These are phyloP conservation scores for Drosophila buzzatii DNA, from an alignment of 2,888 invertebrate species.

Conservation along the genomic window DNA sequence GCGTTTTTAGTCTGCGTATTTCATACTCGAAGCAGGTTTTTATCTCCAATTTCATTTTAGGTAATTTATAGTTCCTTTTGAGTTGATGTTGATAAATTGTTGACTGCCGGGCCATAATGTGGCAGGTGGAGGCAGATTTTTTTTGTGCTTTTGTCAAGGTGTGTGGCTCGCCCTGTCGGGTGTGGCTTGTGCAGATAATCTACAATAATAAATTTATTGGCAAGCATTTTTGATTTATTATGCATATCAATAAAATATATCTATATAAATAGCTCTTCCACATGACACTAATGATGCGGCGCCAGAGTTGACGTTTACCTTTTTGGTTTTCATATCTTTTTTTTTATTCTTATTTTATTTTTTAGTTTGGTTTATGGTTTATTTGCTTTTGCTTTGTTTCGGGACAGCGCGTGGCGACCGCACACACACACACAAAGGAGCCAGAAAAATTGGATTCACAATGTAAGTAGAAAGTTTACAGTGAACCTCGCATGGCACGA, in stretches of 20 bases:
- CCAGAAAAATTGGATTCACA: slow-evolving; percentile 13
- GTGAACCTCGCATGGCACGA: slow-evolving; percentile 6
- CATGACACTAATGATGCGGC: slow-evolving; percentile 73
- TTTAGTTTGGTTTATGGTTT: slow-evolving; percentile 16
- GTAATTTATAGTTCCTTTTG: slow-evolving; percentile 62
- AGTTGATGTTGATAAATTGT: slow-evolving; percentile 73
- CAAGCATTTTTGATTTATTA: slow-evolving; percentile 75
- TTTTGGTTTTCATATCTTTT: slow-evolving; percentile 19
- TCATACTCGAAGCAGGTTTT: slow-evolving; percentile 19
- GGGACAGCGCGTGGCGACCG: slow-evolving; percentile 28
- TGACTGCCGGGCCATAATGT: slow-evolving; percentile 55
- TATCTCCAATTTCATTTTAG: slow-evolving; percentile 29
- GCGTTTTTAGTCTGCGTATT: slow-evolving; percentile 2
- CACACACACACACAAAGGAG: slow-evolving; percentile 27
- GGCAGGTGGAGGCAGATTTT: slow-evolving; percentile 51
- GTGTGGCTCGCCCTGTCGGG: slow-evolving; percentile 29
- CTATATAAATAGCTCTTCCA: slow-evolving; percentile 60
- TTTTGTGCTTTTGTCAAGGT: slow-evolving; percentile 61
- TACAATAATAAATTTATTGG: slow-evolving; percentile 78
- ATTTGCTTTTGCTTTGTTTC: slow-evolving; percentile 16
- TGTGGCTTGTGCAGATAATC: slow-evolving; percentile 62
- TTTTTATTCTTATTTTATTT: slow-evolving; percentile 1
- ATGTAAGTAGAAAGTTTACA: slow-evolving; percentile 41
- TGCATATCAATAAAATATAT: slow-evolving; percentile 68
- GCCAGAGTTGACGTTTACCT: slow-evolving; percentile 49